A percentile compares a stretch with the other conserved stretches of the same genome.
Evolutionary conservation across 2,888 invertebrate species (phyloP).

Genomic region (Ptychoptera contaminata): DNA sequence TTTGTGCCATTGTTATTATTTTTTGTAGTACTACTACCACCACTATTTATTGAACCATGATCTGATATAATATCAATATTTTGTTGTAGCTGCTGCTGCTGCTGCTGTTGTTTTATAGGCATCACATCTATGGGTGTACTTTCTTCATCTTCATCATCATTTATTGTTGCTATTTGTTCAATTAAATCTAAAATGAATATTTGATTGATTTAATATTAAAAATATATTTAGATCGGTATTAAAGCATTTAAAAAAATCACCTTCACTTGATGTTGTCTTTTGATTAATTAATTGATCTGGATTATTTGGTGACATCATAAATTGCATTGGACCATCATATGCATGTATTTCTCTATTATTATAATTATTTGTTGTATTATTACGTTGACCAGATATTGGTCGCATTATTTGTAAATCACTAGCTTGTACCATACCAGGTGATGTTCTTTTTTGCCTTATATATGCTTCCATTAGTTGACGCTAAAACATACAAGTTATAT

Average conservation of each 20-base stretch:
- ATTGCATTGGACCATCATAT: conserved; percentile 80
- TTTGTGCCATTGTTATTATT: conserved; percentile 21
- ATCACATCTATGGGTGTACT: conserved; percentile 38
- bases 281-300: conserved; percentile 55
- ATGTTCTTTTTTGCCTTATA: conserved; percentile 72
- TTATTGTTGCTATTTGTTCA: conserved; percentile 25
- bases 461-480: conserved; percentile 78
- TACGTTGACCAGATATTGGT: conserved; percentile 56
- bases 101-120: no score
- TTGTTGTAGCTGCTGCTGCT: no score
- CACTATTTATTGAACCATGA: conserved; percentile 8
- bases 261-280: conserved; percentile 14
- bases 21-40: not conserved
- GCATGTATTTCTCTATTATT: conserved; percentile 30
- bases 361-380: conserved; percentile 31
- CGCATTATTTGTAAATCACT: conserved; percentile 62
- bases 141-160: conserved; percentile 44
- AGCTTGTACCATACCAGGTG: conserved; percentile 73
- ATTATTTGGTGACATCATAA: conserved; percentile 64
- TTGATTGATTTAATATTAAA: not conserved
- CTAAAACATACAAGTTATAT: conserved; percentile 33
- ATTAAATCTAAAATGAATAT: conserved; percentile 19
- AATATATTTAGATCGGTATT: no score
- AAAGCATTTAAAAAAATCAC: no score
- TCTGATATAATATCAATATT: conserved; percentile 9